phyloP scores from a whole-genome alignment of 2,113 vertebrate genomes.

The Salvelinus namaycush region DNA sequence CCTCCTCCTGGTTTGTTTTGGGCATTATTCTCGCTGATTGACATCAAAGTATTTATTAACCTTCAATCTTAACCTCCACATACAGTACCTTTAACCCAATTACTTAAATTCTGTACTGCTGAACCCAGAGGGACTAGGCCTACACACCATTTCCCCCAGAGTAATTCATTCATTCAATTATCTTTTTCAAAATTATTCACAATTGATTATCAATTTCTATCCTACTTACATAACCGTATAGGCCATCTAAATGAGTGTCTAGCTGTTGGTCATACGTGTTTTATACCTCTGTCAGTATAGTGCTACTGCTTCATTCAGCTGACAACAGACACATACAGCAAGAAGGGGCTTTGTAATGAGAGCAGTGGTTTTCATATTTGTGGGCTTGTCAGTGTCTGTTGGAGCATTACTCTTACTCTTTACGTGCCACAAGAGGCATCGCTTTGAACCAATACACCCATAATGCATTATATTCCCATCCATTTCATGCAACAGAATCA shows the following conservation, averaged over 20 bases:
- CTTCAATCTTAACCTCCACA: background rate
- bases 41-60: too few species aligned
- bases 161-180: too few species aligned
- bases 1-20: too few species aligned
- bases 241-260: too few species aligned
- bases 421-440: background rate
- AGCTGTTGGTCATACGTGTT: background rate
- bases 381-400: conserved; percentile 15
- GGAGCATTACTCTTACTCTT: background rate
- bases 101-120: background rate
- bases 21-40: too few species aligned
- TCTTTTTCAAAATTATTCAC: too few species aligned
- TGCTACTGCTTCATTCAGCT: background rate
- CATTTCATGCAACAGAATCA: background rate
- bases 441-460: background rate
- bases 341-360: background rate
- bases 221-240: too few species aligned
- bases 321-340: conserved; percentile 7
- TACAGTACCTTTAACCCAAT: background rate
- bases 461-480: background rate
- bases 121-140: background rate
- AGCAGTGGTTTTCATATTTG: conserved; percentile 49
- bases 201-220: too few species aligned
- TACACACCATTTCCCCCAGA: too few species aligned
- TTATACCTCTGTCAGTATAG: background rate